Evolutionary conservation across 2,797 vertebrate genomes (phyloP).

Genomic region (Acipenser oxyrinchus): DNA sequence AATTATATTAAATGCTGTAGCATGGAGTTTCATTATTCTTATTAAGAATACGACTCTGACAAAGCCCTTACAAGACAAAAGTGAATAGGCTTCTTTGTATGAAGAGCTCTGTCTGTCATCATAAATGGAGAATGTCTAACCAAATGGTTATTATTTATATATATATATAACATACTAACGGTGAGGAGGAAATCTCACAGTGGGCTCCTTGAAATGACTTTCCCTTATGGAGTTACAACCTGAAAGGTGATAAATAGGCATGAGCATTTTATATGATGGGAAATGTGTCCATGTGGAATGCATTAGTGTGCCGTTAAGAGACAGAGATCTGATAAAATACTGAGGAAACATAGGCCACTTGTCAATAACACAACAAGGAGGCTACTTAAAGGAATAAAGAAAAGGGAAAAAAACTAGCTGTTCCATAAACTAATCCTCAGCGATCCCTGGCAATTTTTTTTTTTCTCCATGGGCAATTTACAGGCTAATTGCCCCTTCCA

Average conservation of each 20-base stretch:
- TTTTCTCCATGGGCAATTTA: too few species aligned
- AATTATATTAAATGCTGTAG: background rate
- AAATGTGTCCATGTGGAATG: constrained; percentile 38
- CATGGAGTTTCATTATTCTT: constrained; percentile 21
- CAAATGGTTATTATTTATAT: constrained; percentile 34
- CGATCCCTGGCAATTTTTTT: too few species aligned
- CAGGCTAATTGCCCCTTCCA: too few species aligned
- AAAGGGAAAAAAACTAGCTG: background rate
- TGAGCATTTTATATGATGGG: constrained; percentile 39
- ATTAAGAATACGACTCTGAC: constrained; percentile 13
- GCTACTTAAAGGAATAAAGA: background rate
- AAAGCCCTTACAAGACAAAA: background rate
- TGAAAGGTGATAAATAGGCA: constrained; percentile 40
- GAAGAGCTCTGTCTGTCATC: constrained; percentile 18
- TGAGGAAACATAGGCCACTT: background rate
- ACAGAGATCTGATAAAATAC: constrained; percentile 28
- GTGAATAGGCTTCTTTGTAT: constrained; percentile 2
- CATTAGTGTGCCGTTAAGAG: constrained; percentile 41
- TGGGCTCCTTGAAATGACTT: constrained; percentile 39
- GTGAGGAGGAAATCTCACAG: constrained; percentile 31
- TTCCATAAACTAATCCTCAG: too few species aligned
- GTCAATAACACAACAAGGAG: background rate
- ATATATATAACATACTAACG: constrained; percentile 16
- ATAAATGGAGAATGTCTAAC: constrained; percentile 20
- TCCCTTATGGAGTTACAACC: constrained; percentile 37